Conservation (phyloP, 2,888 invertebrate species). For the Vandiemenella viatica region DNA sequence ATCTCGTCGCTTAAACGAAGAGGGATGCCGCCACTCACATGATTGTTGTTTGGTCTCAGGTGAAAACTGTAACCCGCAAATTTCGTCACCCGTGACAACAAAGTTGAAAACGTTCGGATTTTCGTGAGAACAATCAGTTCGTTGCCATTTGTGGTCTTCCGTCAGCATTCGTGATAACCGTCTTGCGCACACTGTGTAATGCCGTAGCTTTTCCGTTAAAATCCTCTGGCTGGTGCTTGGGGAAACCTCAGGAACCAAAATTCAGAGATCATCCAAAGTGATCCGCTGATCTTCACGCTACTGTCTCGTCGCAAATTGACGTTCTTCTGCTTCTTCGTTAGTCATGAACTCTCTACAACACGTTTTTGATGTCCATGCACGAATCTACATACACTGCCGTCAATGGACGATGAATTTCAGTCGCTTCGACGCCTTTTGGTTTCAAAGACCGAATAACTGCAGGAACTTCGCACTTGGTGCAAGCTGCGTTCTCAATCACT, state of each 20-base stretch:
- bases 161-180: neutral
- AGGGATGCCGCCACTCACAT: too few species aligned
- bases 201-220: constrained; percentile 1
- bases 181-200: constrained; percentile 6
- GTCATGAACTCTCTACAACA: too few species aligned
- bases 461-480: too few species aligned
- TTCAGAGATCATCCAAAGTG: too few species aligned
- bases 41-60: too few species aligned
- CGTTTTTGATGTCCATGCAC: too few species aligned
- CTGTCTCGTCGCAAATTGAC: neutral
- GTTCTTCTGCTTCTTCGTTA: neutral
- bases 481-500: too few species aligned
- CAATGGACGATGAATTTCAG: too few species aligned
- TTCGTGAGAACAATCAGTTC: neutral
- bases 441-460: too few species aligned
- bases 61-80: neutral
- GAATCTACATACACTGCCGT: too few species aligned
- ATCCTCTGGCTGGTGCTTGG: neutral
- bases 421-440: too few species aligned
- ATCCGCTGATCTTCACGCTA: neutral
- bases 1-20: neutral
- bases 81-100: neutral
- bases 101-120: neutral
- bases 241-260: neutral
- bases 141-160: neutral